A percentile compares a stretch with the other conserved stretches of the same genome.
Conservation (phyloP, 2,888 invertebrate species). For the Phrixothrix hirtus region DNA sequence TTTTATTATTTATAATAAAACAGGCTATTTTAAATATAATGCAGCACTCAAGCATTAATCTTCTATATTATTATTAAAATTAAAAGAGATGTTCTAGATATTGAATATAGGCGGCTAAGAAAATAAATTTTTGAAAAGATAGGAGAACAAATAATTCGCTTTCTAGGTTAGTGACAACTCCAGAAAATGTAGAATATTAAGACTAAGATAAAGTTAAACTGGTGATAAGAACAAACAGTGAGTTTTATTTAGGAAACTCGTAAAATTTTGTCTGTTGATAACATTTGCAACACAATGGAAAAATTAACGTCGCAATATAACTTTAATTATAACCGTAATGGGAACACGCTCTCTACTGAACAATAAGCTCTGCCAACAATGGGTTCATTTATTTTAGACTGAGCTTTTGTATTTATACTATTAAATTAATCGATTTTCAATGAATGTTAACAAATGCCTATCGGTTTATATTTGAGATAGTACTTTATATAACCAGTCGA, state of each 20-base stretch:
- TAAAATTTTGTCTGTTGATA: slow-evolving; percentile 32
- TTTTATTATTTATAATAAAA: too few species aligned
- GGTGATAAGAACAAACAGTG: background rate
- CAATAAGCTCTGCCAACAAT: slow-evolving; percentile 27
- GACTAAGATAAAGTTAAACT: background rate
- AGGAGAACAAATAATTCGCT: too few species aligned
- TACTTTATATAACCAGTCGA: too few species aligned
- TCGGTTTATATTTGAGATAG: too few species aligned
- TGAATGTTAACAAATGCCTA: background rate
- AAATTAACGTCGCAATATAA: slow-evolving; percentile 37
- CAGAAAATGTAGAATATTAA: too few species aligned
- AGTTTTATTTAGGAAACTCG: slow-evolving; percentile 28
- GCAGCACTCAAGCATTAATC: too few species aligned
- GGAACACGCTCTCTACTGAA: slow-evolving; percentile 27
- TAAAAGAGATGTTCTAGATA: too few species aligned
- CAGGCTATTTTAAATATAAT: too few species aligned
- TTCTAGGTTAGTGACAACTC: too few species aligned
- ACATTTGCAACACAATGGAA: slow-evolving; percentile 34
- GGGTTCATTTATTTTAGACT: slow-evolving; percentile 16
- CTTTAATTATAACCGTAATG: slow-evolving; percentile 37
- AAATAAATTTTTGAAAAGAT: too few species aligned
- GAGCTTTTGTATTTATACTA: slow-evolving; percentile 27
- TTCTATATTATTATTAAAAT: too few species aligned
- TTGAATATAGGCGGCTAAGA: too few species aligned
- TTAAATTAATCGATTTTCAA: slow-evolving; percentile 13